phyloP scores from a whole-genome alignment of 2,113 vertebrate genomes.

The Xyrauchen texanus region DNA sequence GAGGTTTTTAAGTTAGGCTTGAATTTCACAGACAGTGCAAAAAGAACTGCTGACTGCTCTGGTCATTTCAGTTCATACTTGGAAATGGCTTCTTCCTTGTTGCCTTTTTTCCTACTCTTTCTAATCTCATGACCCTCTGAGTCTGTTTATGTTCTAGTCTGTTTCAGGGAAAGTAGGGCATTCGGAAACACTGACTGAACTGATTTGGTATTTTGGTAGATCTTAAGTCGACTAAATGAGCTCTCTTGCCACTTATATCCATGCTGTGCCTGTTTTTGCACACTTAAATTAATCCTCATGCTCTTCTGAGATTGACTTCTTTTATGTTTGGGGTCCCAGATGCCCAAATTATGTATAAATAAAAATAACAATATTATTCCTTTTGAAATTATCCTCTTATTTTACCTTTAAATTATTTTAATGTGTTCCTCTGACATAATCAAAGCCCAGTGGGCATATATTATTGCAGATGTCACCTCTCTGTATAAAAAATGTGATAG shows the following conservation, averaged over 20 bases:
- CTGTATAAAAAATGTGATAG: too few species aligned
- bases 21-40: constrained; percentile 24
- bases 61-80: constrained; percentile 17
- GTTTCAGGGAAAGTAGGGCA: constrained; percentile 68
- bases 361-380: too few species aligned
- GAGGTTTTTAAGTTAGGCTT: neutral
- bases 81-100: constrained; percentile 1
- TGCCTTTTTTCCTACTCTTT: constrained; percentile 30
- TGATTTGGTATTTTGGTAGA: constrained; percentile 70
- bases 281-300: neutral
- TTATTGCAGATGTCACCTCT: too few species aligned
- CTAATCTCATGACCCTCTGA: constrained; percentile 67
- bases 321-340: too few species aligned
- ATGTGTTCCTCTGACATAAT: too few species aligned
- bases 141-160: constrained; percentile 58
- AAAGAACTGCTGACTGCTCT: neutral
- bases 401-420: too few species aligned
- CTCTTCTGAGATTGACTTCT: too few species aligned
- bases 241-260: constrained; percentile 41
- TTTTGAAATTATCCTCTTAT: too few species aligned
- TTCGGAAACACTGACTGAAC: constrained; percentile 74
- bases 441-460: too few species aligned
- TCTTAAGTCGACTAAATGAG: constrained; percentile 60
- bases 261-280: neutral
- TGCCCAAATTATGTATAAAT: too few species aligned